phyloP scores from a whole-genome alignment of 2,113 vertebrate species.

The Xiphophorus couchianus region DNA sequence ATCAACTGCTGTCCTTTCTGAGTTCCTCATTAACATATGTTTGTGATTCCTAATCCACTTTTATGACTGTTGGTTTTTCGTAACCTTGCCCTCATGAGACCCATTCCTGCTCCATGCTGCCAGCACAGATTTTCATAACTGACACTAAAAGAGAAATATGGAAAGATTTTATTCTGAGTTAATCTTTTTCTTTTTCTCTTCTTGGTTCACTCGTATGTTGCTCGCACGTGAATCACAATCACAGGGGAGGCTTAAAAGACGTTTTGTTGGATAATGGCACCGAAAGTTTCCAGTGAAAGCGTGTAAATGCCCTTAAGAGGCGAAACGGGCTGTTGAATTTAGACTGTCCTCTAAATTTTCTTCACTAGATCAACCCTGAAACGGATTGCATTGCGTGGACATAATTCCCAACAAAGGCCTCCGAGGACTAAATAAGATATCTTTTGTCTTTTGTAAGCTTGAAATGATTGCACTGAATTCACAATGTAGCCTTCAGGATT shows the following conservation, averaged over 20 bases:
- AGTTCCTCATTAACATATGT: slow-evolving; percentile 43
- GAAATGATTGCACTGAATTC: slow-evolving; percentile 7
- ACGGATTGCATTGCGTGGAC: slow-evolving; percentile 28
- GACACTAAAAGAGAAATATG: slow-evolving; percentile 75
- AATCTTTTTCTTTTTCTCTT: slow-evolving; percentile 8
- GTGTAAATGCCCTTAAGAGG: slow-evolving; percentile 21
- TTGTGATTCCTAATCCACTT: not conserved
- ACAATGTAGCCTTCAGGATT: slow-evolving; percentile 7
- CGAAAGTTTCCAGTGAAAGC: slow-evolving; percentile 1
- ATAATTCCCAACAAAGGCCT: slow-evolving; percentile 16
- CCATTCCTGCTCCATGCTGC: slow-evolving; percentile 60
- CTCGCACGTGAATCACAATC: slow-evolving; percentile 33
- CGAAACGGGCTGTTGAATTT: slow-evolving; percentile 13
- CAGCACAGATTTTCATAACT: slow-evolving; percentile 75
- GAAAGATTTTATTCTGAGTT: slow-evolving; percentile 19
- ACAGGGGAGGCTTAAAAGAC: not conserved
- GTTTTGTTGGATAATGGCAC: not conserved
- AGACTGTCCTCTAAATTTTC: slow-evolving; percentile 13
- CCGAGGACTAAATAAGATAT: slow-evolving; percentile 8
- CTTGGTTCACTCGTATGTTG: not conserved
- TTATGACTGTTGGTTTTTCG: slow-evolving; percentile 38
- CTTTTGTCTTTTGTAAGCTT: slow-evolving; percentile 2
- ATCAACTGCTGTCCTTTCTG: slow-evolving; percentile 41
- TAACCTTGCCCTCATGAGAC: slow-evolving; percentile 73
- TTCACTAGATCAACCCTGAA: slow-evolving; percentile 21